Base-by-base conservation (phyloP, 2,797 vertebrate genomes). In the Girardinus metallicus region DNA sequence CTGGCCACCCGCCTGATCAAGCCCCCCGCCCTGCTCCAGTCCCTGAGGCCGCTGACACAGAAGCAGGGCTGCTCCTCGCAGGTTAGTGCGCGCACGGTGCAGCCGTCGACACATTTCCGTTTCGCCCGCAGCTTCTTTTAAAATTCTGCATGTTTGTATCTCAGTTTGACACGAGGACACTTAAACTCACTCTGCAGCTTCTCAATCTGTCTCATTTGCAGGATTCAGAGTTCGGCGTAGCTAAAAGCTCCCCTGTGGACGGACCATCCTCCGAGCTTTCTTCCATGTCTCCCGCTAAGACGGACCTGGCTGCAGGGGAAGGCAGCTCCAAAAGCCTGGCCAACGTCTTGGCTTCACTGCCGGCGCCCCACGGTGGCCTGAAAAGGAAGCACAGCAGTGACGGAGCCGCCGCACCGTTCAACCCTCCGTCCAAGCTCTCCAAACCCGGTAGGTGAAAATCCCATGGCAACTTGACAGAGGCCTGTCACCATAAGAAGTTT, bases 381-480 rank as follows among this genome's bases (percentile, higher is more conserved):
- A 97, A 97, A 94, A 96, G 97, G 94, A 97, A 96, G 70, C 90
- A 94, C 88, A 93, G 93, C 2, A 91, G 71, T 68, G 96, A 96
- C 18, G 88, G 82, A 0, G 0, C 79, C 15, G 71, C 88, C 0
- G 82, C 79, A 4, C 72, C 74, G n/a, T 87, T 94, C 83, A 93
- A 80, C 41, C 85, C 92, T 4, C 93, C 95, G 23, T 93, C 3
- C 80, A 97, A 98, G 91, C 89, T 96, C 8, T 92, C 86, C 83
- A 96, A 92, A 90, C 93, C 95, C 91, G 96, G 97, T 97, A 81
- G 3, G 85, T 60, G 57, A 60, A 57, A 21, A 43, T 41, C 66
- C 66, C 66, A 39, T 5, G 0, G 21, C 23, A 39, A 68, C 39
- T 36, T 41, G 64, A 41, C 23, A 10, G 16, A 49, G 47, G 5